Evolutionary conservation across 1,140 invertebrate species (phyloP).

Genomic region (Caenorhabditis briggsae): DNA sequence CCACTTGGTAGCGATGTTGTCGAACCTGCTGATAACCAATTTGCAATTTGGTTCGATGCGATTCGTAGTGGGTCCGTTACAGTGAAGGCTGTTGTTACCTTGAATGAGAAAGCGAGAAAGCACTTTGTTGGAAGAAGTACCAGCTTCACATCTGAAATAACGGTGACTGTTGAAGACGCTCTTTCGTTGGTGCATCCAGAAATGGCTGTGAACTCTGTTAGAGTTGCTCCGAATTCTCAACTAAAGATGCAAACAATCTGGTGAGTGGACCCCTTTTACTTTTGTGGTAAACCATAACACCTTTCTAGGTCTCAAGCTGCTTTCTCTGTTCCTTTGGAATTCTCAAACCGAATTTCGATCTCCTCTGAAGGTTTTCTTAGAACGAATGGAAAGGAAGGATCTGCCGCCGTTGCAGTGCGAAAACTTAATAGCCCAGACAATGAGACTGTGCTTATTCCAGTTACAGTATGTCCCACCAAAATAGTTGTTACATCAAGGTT

Average conservation of each 20-base stretch:
- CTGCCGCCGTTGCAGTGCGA: neutral
- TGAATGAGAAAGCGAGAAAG: constrained; percentile 38
- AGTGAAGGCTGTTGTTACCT: constrained; percentile 29
- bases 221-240: constrained; percentile 40
- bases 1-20: constrained; percentile 42
- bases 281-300: neutral
- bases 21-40: constrained; percentile 40
- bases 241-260: constrained; percentile 18
- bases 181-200: constrained; percentile 10
- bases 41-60: constrained; percentile 56
- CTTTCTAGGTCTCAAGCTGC: constrained; percentile 6
- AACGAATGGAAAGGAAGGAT: constrained; percentile 45
- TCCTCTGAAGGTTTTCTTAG: constrained; percentile 24
- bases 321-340: constrained; percentile 18
- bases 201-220: constrained; percentile 9
- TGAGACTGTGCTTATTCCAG: constrained; percentile 51
- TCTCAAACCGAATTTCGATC: constrained; percentile 8
- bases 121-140: constrained; percentile 34
- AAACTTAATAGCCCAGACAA: constrained; percentile 24
- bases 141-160: neutral
- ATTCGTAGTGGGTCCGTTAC: constrained; percentile 30
- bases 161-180: constrained; percentile 34
- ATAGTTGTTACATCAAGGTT: neutral
- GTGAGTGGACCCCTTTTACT: neutral
- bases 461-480: neutral